Evolutionary conservation across 2,888 invertebrate species (phyloP).

Genomic region (Cheilosia urbana): DNA sequence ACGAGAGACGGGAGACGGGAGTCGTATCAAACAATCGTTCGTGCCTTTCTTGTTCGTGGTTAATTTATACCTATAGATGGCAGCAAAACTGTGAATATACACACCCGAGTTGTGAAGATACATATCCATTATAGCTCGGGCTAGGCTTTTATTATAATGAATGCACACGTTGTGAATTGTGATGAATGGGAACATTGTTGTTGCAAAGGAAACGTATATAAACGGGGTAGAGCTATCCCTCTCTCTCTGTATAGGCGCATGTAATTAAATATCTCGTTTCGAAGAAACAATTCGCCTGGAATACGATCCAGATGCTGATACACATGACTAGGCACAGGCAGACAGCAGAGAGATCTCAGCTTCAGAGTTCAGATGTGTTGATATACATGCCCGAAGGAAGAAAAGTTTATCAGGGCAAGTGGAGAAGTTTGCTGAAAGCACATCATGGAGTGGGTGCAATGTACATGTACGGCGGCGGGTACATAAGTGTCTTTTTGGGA

Average conservation of each 20-base stretch:
- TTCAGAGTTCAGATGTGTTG: background rate
- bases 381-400: background rate
- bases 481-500: background rate
- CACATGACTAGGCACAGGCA: background rate
- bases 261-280: conserved; percentile 56
- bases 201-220: conserved; percentile 3
- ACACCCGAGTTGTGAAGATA: conserved; percentile 49
- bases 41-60: conserved; percentile 61
- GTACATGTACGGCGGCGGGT: background rate
- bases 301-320: conserved; percentile 10
- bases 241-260: conserved; percentile 16
- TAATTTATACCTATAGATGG: conserved; percentile 61
- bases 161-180: conserved; percentile 63
- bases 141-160: conserved; percentile 71
- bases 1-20: background rate
- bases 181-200: conserved; percentile 49
- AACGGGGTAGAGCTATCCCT: conserved; percentile 18
- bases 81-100: conserved; percentile 39
- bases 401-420: background rate
- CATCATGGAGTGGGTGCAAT: too few species aligned
- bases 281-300: conserved; percentile 51
- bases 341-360: background rate
- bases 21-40: conserved; percentile 56
- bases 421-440: background rate
- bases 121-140: background rate